phyloP scores from a whole-genome alignment of 2,797 vertebrate genomes.

The Crocodylus rhombifer region DNA sequence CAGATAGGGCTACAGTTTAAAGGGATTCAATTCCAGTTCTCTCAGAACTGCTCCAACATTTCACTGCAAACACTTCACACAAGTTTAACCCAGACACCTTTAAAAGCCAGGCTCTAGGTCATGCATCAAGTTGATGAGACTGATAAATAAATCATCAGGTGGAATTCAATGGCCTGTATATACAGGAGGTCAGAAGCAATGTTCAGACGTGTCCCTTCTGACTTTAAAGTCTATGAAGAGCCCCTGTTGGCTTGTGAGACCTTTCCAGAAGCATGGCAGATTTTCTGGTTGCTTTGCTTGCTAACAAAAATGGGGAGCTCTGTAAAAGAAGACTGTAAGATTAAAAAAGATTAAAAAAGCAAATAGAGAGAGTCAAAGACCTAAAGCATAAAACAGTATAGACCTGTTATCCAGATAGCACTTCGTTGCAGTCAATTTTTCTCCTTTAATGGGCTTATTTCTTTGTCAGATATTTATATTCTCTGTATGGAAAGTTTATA shows the following conservation, averaged over 20 bases:
- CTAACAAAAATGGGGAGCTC: background rate
- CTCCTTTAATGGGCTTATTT: conserved; percentile 55
- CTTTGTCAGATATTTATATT: conserved; percentile 68
- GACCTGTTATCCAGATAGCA: conserved; percentile 31
- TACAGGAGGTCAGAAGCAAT: accelerated
- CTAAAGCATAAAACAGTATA: conserved; percentile 45
- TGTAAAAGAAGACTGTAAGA: background rate
- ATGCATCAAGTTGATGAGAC: background rate
- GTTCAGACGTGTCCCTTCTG: background rate
- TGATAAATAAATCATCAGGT: accelerated
- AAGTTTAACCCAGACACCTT: background rate
- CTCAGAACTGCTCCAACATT: background rate
- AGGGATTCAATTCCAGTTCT: background rate
- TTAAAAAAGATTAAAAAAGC: background rate
- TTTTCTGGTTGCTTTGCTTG: background rate
- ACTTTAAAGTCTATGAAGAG: background rate
- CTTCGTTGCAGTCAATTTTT: conserved; percentile 55
- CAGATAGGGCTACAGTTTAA: too few species aligned
- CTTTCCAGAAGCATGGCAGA: background rate
- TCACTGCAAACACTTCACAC: accelerated
- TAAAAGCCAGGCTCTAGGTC: accelerated
- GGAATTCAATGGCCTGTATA: background rate
- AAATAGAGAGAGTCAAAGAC: conserved; percentile 42
- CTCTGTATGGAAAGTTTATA: conserved; percentile 64
- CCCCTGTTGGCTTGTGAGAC: background rate